These are phyloP conservation scores for Rhagium mordax DNA, from an alignment of 2,888 invertebrate genomes.

Conservation along the genomic window DNA sequence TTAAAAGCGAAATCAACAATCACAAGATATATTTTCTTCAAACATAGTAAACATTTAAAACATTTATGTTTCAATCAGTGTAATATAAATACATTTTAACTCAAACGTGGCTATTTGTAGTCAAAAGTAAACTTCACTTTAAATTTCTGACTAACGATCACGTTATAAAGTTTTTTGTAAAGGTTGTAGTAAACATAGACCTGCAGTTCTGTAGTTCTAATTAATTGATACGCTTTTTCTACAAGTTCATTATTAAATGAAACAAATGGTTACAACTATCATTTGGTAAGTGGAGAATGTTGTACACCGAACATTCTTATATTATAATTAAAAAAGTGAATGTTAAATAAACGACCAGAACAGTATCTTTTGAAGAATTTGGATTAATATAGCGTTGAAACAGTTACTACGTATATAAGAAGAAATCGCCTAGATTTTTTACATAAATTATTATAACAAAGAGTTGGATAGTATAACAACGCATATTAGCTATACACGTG, in stretches of 20 bases:
- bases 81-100: too few species aligned
- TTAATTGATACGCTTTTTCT: not conserved
- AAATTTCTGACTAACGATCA: not conserved
- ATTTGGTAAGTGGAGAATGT: not conserved
- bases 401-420: not conserved
- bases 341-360: not conserved
- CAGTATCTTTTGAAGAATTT: conserved; percentile 2
- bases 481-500: too few species aligned
- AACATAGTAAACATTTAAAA: too few species aligned
- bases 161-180: too few species aligned
- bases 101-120: too few species aligned
- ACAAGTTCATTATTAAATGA: not conserved
- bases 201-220: too few species aligned
- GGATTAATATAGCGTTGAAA: not conserved
- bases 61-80: too few species aligned
- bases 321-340: conserved; percentile 7
- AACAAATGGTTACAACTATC: not conserved
- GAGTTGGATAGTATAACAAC: too few species aligned
- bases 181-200: too few species aligned
- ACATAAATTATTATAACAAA: not conserved
- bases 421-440: not conserved
- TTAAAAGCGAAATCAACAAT: too few species aligned
- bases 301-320: not conserved
- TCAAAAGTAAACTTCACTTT: too few species aligned
- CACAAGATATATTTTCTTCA: too few species aligned